Evolutionary conservation across 2,797 vertebrate species (phyloP).

Genomic region (Pantherophis vulpinus): DNA sequence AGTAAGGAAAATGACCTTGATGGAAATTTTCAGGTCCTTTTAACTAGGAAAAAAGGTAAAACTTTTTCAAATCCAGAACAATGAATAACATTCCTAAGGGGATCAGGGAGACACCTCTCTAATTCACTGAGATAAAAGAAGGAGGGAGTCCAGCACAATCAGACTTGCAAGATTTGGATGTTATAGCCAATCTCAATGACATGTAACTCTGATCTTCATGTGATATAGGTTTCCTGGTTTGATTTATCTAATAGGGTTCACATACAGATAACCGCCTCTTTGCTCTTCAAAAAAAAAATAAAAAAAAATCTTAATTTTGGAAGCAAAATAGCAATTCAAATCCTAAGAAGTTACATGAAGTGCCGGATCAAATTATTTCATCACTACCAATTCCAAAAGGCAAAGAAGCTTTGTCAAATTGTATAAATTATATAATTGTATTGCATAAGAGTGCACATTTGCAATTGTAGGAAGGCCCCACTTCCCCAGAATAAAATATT

Average conservation of each 20-base stretch:
- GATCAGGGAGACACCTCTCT: neutral
- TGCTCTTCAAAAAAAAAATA: constrained; percentile 30
- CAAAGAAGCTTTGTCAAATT: constrained; percentile 52
- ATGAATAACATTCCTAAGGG: neutral
- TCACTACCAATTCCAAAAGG: constrained; percentile 47
- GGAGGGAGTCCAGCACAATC: neutral
- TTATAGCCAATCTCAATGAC: neutral
- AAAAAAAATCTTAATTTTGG: constrained; percentile 35
- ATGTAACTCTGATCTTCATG: neutral
- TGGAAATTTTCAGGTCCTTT: neutral
- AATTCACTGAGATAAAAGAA: neutral
- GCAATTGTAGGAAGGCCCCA: neutral
- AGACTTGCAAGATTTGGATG: neutral
- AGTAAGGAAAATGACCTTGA: neutral
- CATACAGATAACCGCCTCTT: constrained; percentile 22
- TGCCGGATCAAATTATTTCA: constrained; percentile 55
- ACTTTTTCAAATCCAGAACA: neutral
- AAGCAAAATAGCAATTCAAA: constrained; percentile 49
- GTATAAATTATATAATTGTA: neutral
- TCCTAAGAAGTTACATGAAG: constrained; percentile 41
- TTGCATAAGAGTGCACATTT: constrained; percentile 51
- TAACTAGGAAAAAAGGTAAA: neutral
- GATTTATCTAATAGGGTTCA: neutral
- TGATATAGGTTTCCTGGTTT: neutral
- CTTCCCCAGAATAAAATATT: neutral